Conservation (phyloP, 2,888 invertebrate species). For the Drosophila borborema region DNA sequence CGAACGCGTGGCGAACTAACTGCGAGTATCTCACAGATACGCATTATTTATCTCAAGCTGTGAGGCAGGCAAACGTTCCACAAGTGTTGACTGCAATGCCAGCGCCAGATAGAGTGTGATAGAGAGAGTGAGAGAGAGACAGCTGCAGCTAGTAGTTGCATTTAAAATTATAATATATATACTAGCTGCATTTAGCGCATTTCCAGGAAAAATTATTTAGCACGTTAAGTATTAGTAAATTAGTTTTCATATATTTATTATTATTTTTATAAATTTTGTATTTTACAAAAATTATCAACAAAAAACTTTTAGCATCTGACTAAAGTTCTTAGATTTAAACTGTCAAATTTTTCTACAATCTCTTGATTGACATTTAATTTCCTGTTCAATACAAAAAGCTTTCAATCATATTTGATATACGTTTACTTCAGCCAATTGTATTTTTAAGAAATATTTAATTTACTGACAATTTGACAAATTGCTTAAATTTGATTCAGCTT, state of each 20-base stretch:
- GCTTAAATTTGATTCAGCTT: not conserved
- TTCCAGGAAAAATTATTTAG: not conserved
- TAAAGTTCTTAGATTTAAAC: not conserved
- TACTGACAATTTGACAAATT: not conserved
- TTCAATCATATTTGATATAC: not conserved
- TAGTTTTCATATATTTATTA: not conserved
- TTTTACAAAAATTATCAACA: not conserved
- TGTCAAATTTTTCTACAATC: not conserved
- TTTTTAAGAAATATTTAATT: not conserved
- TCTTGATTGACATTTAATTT: slow-evolving; percentile 2
- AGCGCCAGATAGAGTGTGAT: not conserved
- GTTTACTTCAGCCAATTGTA: not conserved
- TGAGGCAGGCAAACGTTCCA: slow-evolving; percentile 21
- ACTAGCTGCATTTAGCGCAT: not conserved
- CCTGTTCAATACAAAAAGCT: not conserved
- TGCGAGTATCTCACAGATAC: slow-evolving; percentile 57
- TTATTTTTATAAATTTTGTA: not conserved
- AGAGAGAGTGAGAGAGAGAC: not conserved
- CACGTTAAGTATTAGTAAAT: not conserved
- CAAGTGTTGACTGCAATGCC: slow-evolving; percentile 18
- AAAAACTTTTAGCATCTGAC: not conserved
- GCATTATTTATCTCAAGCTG: slow-evolving; percentile 28
- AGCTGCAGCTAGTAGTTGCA: not conserved
- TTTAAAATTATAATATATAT: not conserved
- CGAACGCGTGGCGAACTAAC: slow-evolving; percentile 34